Conservation (phyloP, 2,797 vertebrate species). For the Liparis tanakae region DNA sequence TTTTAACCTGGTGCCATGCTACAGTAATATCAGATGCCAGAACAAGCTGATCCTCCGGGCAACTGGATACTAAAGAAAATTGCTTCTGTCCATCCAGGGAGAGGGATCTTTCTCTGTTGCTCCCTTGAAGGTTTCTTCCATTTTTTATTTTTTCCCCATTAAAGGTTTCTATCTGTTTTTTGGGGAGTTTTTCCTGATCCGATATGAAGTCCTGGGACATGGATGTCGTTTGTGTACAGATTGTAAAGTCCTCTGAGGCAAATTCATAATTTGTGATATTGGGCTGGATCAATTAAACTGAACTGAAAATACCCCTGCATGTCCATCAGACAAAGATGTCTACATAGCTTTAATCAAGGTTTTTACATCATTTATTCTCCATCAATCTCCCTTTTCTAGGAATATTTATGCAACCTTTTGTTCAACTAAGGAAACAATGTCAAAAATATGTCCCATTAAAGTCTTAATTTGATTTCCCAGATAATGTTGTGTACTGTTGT, state of each 20-base stretch:
- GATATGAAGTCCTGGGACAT: no score
- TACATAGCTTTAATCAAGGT: neutral
- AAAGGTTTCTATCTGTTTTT: no score
- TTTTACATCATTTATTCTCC: neutral
- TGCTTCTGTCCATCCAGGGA: no score
- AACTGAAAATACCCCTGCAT: neutral
- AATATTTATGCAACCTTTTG: neutral
- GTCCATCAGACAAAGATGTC: neutral
- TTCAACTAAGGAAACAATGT: neutral
- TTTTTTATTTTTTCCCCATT: no score
- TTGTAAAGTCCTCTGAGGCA: no score
- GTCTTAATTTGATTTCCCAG: no score
- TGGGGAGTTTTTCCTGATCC: no score
- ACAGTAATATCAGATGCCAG: neutral
- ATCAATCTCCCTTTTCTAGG: neutral
- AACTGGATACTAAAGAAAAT: neutral
- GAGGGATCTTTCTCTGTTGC: no score
- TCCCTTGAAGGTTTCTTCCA: no score
- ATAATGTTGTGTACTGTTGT: neutral
- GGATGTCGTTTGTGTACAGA: no score
- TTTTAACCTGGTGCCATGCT: neutral
- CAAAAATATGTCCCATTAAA: neutral
- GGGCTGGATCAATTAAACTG: no score
- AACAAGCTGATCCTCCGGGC: neutral
- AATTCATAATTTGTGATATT: no score